Base-by-base conservation (phyloP, 1,140 invertebrate genomes). In the Arion vulgaris region DNA sequence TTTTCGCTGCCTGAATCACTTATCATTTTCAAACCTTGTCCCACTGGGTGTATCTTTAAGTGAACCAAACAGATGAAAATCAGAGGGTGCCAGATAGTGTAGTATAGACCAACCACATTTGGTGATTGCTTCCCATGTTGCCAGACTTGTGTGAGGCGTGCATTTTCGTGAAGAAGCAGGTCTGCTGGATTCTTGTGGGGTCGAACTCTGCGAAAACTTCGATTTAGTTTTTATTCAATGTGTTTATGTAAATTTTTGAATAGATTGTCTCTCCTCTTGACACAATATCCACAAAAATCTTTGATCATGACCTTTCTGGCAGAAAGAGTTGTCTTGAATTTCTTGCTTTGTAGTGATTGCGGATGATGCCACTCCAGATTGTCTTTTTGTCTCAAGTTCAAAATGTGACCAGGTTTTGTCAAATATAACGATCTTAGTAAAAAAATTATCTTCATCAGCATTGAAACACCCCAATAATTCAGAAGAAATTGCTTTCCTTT, bases 141-240 rank as follows among this genome's bases (percentile, higher is more conserved):
- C n/a, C 62, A 66, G 62, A 66, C 62, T 66, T 66, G 62, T 66
- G 62, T 66, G 62, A 66, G 62, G 62, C 62, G 62, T 28, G 28
- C 62, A 66, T 66, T 66, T n/a, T 66, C 62, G 17, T 66, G 62
- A 66, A 66, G 62, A 66, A 66, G 62, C n/a, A 66, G 62, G 62
- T 66, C 62, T 66, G 62, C 62, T 66, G 62, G 62, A 66, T 66
- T 66, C 62, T 66, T 66, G 62, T 66, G 62, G 7, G 62, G 62
- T 28, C 28, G 62, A 66, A 28, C 62, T 66, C 62, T 66, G 62
- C 28, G 28, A 66, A 66, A 66, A 66, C 28, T n/a, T 66, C 32
- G 62, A 66, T 66, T 66, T n/a, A 66, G n/a, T 66, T 66, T 66
- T 66, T 45, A n/a, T 66, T 66, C 62, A 66, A 32, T 66, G 62